phyloP scores from a whole-genome alignment of 1,140 invertebrate species.

The Schlechtendalia chinensis region DNA sequence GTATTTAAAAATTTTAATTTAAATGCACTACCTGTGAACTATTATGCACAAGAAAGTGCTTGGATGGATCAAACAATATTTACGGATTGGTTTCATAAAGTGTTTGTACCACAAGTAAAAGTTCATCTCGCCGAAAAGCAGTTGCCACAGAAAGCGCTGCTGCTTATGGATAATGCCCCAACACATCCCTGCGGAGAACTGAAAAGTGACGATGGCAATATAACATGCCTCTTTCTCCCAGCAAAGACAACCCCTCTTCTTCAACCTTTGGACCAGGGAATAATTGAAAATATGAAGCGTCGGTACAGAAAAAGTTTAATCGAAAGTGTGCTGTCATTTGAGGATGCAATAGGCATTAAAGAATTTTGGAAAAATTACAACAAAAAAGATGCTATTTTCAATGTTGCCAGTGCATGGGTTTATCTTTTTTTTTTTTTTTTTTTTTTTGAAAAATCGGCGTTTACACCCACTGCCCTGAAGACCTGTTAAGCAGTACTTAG shows the following conservation, averaged over 20 bases:
- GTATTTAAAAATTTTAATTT: slow-evolving; percentile 52
- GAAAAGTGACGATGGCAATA: slow-evolving; percentile 45
- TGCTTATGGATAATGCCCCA: slow-evolving; percentile 55
- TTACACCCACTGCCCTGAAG: no score
- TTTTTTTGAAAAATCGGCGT: no score
- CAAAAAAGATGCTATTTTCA: not conserved
- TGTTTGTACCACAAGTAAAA: slow-evolving; percentile 54
- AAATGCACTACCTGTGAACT: slow-evolving; percentile 51
- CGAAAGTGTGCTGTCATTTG: slow-evolving; percentile 37
- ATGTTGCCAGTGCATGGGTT: slow-evolving; percentile 19
- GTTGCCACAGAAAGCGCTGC: slow-evolving; percentile 52
- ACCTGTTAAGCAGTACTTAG: no score
- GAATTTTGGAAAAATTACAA: not conserved
- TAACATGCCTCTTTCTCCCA: slow-evolving; percentile 56
- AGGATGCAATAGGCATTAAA: slow-evolving; percentile 3
- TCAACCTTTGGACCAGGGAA: slow-evolving; percentile 56
- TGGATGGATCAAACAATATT: slow-evolving; percentile 53
- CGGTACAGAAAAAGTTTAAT: slow-evolving; percentile 50
- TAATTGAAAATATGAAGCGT: slow-evolving; percentile 54
- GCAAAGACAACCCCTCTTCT: slow-evolving; percentile 57
- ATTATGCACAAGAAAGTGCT: slow-evolving; percentile 53
- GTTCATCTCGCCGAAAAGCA: slow-evolving; percentile 51
- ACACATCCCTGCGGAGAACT: slow-evolving; percentile 52
- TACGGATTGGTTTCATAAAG: slow-evolving; percentile 54
- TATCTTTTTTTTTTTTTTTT: no score